Percentiles rank a stretch among this genome's conserved stretches.
Conservation (phyloP, 2,888 invertebrate species). For the Phyllotreta striolata region DNA sequence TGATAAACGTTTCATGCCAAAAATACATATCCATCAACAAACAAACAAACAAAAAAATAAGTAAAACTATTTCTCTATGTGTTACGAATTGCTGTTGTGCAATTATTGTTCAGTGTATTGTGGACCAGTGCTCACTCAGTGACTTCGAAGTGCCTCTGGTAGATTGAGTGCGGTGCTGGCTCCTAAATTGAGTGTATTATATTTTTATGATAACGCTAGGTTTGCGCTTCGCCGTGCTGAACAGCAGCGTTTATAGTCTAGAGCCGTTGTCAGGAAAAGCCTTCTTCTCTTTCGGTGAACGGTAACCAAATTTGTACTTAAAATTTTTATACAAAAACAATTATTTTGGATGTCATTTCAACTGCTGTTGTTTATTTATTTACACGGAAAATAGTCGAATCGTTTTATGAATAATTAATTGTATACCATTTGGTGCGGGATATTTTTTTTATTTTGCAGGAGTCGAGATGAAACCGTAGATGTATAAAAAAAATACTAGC, state of each 20-base stretch:
- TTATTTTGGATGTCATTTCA: too few relatives aligned
- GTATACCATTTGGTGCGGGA: too few relatives aligned
- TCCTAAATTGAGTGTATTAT: slow-evolving; percentile 59
- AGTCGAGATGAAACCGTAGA: too few relatives aligned
- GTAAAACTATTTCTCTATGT: slow-evolving; percentile 54
- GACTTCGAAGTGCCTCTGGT: slow-evolving; percentile 63
- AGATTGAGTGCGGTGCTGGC: slow-evolving; percentile 60
- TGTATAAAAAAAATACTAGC: too few relatives aligned
- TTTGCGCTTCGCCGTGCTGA: slow-evolving; percentile 60
- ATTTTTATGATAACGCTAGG: slow-evolving; percentile 60
- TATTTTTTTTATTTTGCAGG: too few relatives aligned
- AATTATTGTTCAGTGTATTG: slow-evolving; percentile 61
- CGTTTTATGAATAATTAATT: too few relatives aligned
- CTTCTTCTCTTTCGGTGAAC: slow-evolving; percentile 1
- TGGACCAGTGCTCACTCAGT: slow-evolving; percentile 60
- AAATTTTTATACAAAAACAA: too few relatives aligned
- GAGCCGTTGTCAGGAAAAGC: slow-evolving; percentile 28
- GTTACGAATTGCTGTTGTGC: slow-evolving; percentile 61
- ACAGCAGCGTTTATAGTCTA: slow-evolving; percentile 50
- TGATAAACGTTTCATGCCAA: slow-evolving; percentile 58
- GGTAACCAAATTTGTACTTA: too few relatives aligned
- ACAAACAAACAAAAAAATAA: slow-evolving; percentile 9
- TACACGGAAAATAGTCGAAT: too few relatives aligned
- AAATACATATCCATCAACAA: slow-evolving; percentile 52
- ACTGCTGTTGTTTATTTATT: too few relatives aligned